These are phyloP conservation scores for Diogma glabrata DNA, from an alignment of 2,888 invertebrate genomes.

Conservation along the genomic window DNA sequence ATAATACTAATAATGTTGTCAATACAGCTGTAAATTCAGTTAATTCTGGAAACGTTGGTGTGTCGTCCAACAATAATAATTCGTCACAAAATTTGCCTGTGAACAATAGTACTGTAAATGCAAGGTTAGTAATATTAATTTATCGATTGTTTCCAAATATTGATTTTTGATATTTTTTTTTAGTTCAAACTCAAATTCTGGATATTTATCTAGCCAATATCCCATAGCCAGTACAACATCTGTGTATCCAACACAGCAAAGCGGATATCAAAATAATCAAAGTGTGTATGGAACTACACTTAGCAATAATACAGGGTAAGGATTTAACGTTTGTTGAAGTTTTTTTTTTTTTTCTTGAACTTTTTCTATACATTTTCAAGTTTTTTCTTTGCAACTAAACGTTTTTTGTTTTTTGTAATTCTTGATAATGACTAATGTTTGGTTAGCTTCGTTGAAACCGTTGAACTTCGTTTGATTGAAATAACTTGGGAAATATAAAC, in stretches of 20 bases:
- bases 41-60: too few relatives aligned
- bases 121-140: constrained; percentile 26
- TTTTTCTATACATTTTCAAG: too few relatives aligned
- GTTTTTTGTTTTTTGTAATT: too few relatives aligned
- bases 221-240: constrained; percentile 28
- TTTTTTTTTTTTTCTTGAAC: too few relatives aligned
- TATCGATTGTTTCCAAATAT: constrained; percentile 3
- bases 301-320: constrained; percentile 37
- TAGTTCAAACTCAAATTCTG: constrained; percentile 36
- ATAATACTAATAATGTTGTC: constrained; percentile 12
- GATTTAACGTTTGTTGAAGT: too few relatives aligned
- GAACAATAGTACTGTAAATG: constrained; percentile 27
- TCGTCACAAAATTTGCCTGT: constrained; percentile 37
- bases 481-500: too few relatives aligned
- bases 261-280: constrained; percentile 37
- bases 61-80: constrained; percentile 26
- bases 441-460: too few relatives aligned
- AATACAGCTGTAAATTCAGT: constrained; percentile 13
- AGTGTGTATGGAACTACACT: constrained; percentile 35
- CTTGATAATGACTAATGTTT: too few relatives aligned
- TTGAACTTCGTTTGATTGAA: too few relatives aligned
- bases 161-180: constrained; percentile 9
- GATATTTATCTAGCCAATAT: constrained; percentile 32
- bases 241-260: constrained; percentile 37
- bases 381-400: too few relatives aligned